Conservation (phyloP, 2,113 vertebrate genomes). For the Mustela nigripes region DNA sequence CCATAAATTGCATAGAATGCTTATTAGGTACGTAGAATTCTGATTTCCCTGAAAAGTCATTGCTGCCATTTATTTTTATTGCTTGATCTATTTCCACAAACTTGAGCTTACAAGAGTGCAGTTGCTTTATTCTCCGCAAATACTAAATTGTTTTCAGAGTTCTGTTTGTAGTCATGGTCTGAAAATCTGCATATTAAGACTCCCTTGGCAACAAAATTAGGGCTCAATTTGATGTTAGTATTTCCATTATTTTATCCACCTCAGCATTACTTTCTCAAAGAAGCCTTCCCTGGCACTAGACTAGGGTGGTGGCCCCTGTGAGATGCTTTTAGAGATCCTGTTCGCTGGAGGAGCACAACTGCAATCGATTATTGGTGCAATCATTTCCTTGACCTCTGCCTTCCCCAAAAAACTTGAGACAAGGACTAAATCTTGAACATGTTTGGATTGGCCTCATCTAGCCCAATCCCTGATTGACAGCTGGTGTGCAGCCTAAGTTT, state of each 20-base stretch:
- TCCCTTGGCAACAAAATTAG: background rate
- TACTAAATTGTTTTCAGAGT: background rate
- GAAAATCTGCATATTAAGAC: background rate
- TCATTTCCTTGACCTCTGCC: conserved; percentile 12
- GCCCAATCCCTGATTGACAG: background rate
- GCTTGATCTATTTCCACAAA: conserved; percentile 18
- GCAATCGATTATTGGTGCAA: background rate
- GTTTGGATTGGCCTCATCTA: background rate
- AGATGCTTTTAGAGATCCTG: background rate
- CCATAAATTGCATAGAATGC: background rate
- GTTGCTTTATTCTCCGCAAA: background rate
- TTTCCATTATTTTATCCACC: background rate
- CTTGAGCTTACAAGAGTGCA: background rate
- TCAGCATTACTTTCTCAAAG: background rate
- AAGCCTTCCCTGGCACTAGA: background rate
- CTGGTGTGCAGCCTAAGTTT: background rate
- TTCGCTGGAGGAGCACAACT: background rate
- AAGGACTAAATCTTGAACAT: background rate
- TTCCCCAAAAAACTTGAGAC: background rate
- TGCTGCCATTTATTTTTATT: background rate
- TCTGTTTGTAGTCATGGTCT: background rate
- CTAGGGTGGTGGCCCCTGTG: background rate
- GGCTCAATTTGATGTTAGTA: background rate
- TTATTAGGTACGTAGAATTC: background rate
- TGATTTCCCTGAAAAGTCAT: conserved; percentile 40